Percentiles rank a stretch among this genome's conserved stretches.
Conservation (phyloP, 2,888 invertebrate species). For the Yponomeuta plumbellus region DNA sequence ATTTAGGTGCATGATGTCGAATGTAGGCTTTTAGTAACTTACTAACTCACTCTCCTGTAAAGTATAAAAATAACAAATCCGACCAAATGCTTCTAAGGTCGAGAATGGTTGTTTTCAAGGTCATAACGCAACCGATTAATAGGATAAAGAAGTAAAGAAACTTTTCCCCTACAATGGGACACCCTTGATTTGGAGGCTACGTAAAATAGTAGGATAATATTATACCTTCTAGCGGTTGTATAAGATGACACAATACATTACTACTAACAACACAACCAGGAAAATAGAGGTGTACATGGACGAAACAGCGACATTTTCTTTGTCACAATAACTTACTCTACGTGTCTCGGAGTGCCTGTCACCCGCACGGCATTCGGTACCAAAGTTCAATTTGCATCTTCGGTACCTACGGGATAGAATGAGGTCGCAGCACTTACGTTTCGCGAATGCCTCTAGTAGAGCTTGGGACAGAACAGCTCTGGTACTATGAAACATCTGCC, state of each 20-base stretch:
- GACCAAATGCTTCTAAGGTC: no score
- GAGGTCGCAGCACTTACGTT: background rate
- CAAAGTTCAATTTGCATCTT: slow-evolving; percentile 1
- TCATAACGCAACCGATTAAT: no score
- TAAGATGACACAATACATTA: background rate
- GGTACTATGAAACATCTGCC: background rate
- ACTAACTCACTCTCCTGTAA: no score
- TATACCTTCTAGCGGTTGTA: no score
- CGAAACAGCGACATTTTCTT: background rate
- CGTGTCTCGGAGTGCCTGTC: background rate
- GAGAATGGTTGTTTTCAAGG: no score
- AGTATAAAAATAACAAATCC: no score
- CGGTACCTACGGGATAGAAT: background rate
- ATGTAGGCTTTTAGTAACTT: no score
- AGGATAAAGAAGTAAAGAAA: no score
- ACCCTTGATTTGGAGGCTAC: no score
- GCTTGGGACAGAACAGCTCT: background rate
- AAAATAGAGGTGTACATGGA: background rate
- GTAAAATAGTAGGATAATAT: no score
- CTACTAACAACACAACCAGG: background rate
- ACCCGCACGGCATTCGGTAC: background rate
- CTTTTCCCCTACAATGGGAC: no score
- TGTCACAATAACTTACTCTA: background rate
- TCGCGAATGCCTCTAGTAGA: background rate
- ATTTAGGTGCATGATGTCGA: no score